Evolutionary conservation across 2,888 invertebrate species (phyloP).

Genomic region (Coecobrya sp.): DNA sequence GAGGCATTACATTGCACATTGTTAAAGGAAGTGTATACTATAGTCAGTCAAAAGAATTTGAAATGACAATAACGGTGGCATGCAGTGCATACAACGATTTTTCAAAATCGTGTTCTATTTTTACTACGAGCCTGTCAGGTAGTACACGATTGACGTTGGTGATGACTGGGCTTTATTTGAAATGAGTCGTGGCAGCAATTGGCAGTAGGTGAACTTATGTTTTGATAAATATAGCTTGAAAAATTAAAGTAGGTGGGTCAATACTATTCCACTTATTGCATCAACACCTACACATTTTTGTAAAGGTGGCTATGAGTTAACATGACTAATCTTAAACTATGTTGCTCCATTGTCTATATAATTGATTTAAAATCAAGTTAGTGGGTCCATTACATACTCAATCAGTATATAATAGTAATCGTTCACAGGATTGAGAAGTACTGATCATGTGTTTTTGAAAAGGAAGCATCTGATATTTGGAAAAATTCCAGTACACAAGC

Average conservation of each 20-base stretch:
- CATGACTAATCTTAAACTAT: no score
- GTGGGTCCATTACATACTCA: no score
- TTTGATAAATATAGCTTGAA: neutral
- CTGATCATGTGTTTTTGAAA: no score
- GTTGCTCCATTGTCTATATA: no score
- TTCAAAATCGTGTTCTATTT: slow-evolving; percentile 71
- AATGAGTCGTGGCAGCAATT: slow-evolving; percentile 7
- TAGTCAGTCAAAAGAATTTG: slow-evolving; percentile 10
- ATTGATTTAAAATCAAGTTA: no score
- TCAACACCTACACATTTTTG: neutral
- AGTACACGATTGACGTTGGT: slow-evolving; percentile 10
- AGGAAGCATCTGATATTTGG: no score
- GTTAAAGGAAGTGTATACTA: slow-evolving; percentile 28
- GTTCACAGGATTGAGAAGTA: no score
- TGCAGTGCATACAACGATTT: slow-evolving; percentile 16
- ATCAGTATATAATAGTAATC: no score
- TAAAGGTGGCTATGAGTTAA: no score
- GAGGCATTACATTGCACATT: slow-evolving; percentile 71
- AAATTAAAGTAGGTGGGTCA: slow-evolving; percentile 45
- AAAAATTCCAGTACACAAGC: no score
- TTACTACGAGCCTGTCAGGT: slow-evolving; percentile 23
- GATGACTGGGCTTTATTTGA: slow-evolving; percentile 62
- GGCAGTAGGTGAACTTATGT: slow-evolving; percentile 40
- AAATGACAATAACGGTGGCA: slow-evolving; percentile 56
- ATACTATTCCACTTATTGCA: neutral